Evolutionary conservation across 2,888 invertebrate species (phyloP).

Genomic region (Leuctra nigra): DNA sequence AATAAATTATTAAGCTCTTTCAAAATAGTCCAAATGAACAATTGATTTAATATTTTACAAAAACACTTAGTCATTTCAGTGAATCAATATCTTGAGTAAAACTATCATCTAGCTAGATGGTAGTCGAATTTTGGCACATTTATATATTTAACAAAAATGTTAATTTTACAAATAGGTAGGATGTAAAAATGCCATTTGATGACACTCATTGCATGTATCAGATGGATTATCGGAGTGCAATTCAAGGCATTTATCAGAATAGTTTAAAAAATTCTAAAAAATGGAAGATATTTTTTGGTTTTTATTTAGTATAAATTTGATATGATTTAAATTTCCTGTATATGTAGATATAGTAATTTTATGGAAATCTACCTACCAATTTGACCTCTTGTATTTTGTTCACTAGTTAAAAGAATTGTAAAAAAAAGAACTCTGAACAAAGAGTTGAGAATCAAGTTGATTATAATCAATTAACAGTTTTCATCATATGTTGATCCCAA

Average conservation of each 20-base stretch:
- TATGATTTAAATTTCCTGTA: slow-evolving; percentile 12
- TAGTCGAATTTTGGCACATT: slow-evolving; percentile 2
- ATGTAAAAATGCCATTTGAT: too few relatives aligned
- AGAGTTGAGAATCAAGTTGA: not conserved
- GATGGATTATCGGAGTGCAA: too few relatives aligned
- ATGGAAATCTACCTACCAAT: too few relatives aligned
- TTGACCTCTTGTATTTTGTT: not conserved
- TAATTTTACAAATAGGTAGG: too few relatives aligned
- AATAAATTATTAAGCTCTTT: slow-evolving; percentile 1
- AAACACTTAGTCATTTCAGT: not conserved
- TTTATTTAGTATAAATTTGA: slow-evolving; percentile 5
- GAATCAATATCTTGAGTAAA: not conserved
- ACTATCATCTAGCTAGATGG: too few relatives aligned
- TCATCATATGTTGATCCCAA: too few relatives aligned
- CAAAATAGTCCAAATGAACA: not conserved
- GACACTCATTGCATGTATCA: too few relatives aligned
- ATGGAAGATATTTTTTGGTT: slow-evolving; percentile 9
- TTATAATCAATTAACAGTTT: not conserved
- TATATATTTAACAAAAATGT: not conserved
- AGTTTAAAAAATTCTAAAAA: slow-evolving; percentile 8
- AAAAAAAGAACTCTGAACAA: not conserved
- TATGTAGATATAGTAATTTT: not conserved
- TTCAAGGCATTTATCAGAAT: slow-evolving; percentile 1
- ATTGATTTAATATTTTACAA: not conserved
- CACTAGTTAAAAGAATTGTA: not conserved